Conservation (phyloP, 1,140 invertebrate species). For the Diorhabda elongata region DNA sequence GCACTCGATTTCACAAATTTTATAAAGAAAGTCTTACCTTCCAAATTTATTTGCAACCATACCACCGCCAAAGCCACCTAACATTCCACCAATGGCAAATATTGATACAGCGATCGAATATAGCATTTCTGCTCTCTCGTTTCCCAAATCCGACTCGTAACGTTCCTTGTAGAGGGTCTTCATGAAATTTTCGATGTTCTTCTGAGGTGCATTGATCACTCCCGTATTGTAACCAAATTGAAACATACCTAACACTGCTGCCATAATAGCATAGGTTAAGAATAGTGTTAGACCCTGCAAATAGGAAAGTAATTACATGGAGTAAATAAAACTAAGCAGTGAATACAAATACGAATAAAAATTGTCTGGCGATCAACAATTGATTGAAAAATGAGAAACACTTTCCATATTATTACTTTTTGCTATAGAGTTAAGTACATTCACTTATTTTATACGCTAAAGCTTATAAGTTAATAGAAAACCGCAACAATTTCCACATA, state of each 20-base stretch:
- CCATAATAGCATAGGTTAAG: slow-evolving; percentile 86
- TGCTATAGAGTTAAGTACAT: no score
- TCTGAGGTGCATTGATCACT: slow-evolving; percentile 94
- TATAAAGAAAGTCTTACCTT: slow-evolving; percentile 56
- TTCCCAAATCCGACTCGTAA: slow-evolving; percentile 66
- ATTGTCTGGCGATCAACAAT: no score
- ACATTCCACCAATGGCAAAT: slow-evolving; percentile 93
- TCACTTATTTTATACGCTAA: no score
- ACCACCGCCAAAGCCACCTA: slow-evolving; percentile 88
- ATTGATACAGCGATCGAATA: slow-evolving; percentile 91
- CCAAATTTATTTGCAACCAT: slow-evolving; percentile 86
- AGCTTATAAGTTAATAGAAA: no score
- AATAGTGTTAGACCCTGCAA: slow-evolving; percentile 84
- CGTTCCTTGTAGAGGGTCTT: slow-evolving; percentile 78
- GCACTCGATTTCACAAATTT: not conserved
- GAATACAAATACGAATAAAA: no score
- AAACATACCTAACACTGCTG: slow-evolving; percentile 93
- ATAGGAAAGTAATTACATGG: not conserved
- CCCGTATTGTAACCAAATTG: slow-evolving; percentile 99
- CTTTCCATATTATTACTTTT: no score
- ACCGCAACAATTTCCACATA: no score
- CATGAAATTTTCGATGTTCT: slow-evolving; percentile 91
- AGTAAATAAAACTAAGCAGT: no score
- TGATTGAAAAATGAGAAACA: no score
- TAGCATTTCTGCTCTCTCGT: slow-evolving; percentile 66